Conservation (phyloP, 2,888 invertebrate species). For the Himalopsyche anomala region DNA sequence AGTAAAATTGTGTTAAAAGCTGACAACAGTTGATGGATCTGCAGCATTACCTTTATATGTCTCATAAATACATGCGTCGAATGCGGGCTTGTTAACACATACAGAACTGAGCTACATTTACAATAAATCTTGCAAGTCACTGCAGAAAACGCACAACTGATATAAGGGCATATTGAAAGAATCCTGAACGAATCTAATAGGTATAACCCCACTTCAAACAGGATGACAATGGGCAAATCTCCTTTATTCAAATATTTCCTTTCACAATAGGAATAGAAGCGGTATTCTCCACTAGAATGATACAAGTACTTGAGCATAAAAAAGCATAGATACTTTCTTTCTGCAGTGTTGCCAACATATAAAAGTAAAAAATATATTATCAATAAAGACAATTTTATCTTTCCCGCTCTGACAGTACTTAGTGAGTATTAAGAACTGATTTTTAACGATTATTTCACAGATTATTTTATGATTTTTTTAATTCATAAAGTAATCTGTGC, state of each 20-base stretch:
- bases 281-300: neutral
- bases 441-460: too few relatives aligned
- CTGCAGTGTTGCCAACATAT: neutral
- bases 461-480: too few relatives aligned
- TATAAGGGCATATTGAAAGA: neutral
- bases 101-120: neutral
- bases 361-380: too few relatives aligned
- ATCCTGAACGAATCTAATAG: conserved; percentile 10
- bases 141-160: neutral
- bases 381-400: too few relatives aligned
- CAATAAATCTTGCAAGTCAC: conserved; percentile 7
- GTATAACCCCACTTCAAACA: conserved; percentile 13
- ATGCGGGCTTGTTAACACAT: neutral
- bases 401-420: too few relatives aligned
- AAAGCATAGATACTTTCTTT: neutral
- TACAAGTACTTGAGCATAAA: neutral
- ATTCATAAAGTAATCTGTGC: too few relatives aligned
- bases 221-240: conserved; percentile 13
- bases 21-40: neutral
- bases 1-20: too few relatives aligned
- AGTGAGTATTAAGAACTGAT: too few relatives aligned
- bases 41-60: neutral
- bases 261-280: neutral
- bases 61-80: neutral
- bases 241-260: conserved; percentile 23